Evolutionary conservation across 2,113 vertebrate genomes (phyloP).

Genomic region (Chitala chitala): DNA sequence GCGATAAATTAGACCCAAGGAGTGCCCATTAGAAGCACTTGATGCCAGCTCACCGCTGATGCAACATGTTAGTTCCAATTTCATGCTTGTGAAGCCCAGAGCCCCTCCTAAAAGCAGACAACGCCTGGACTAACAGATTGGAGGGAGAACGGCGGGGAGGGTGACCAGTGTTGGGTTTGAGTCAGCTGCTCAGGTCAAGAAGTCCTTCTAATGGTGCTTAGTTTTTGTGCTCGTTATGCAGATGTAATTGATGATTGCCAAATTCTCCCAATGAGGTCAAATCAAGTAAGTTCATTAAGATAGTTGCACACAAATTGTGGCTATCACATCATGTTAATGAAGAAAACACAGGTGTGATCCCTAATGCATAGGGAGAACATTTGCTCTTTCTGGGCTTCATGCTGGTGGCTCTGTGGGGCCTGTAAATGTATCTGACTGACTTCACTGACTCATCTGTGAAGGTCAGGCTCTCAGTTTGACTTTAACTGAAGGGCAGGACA

Average conservation of each 20-base stretch:
- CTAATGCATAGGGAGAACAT: not conserved
- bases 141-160: too few species aligned
- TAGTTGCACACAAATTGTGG: not conserved
- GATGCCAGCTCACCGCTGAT: too few species aligned
- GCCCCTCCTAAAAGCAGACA: too few species aligned
- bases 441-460: conserved; percentile 13
- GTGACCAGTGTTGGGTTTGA: too few species aligned
- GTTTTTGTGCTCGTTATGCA: too few species aligned
- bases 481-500: conserved; percentile 7
- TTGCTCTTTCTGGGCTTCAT: not conserved
- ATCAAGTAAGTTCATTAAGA: not conserved
- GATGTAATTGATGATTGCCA: too few species aligned
- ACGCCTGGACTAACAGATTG: too few species aligned
- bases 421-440: not conserved
- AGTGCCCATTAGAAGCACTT: not conserved
- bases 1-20: not conserved
- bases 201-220: not conserved
- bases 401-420: not conserved
- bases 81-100: too few species aligned
- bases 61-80: too few species aligned
- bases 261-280: not conserved
- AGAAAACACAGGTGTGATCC: not conserved
- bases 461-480: conserved; percentile 11
- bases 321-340: not conserved
- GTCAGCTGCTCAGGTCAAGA: too few species aligned